Conservation (phyloP, 2,797 vertebrate genomes). For the Gouania willdenowi region DNA sequence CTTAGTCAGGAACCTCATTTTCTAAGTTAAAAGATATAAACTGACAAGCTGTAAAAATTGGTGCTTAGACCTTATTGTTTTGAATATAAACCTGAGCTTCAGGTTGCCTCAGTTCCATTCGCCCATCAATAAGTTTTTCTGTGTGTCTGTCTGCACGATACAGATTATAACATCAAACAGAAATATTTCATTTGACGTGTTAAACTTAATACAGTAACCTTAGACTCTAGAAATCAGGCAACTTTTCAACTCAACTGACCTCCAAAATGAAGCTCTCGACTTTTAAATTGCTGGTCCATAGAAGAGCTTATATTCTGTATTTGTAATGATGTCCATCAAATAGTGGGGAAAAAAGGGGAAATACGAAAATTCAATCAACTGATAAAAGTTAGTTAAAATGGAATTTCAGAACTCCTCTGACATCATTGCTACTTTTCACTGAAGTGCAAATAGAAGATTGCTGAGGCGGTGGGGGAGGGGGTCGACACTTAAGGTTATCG, state of each 20-base stretch:
- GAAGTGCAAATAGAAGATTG: not conserved
- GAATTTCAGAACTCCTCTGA: not conserved
- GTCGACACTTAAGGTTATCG: too few species aligned
- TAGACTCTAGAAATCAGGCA: not conserved
- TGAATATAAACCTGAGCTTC: too few species aligned
- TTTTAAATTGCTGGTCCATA: constrained; percentile 1
- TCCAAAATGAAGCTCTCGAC: constrained; percentile 3
- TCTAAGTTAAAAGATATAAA: too few species aligned
- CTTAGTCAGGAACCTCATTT: too few species aligned
- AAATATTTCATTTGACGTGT: not conserved
- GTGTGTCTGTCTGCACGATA: too few species aligned
- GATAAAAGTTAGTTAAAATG: constrained; percentile 12
- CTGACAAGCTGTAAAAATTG: too few species aligned
- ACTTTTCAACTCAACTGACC: not conserved
- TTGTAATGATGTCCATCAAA: constrained; percentile 4
- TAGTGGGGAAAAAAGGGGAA: not conserved
- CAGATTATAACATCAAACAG: not conserved
- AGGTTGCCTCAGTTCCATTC: too few species aligned
- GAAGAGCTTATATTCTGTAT: constrained; percentile 6
- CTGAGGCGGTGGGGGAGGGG: too few species aligned
- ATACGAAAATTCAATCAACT: not conserved
- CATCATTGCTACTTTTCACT: not conserved
- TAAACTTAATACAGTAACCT: constrained; percentile 1
- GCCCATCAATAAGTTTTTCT: too few species aligned
- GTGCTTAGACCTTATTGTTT: too few species aligned